Base-by-base conservation (phyloP, 2,888 invertebrate species). In the Harpalus rubripes region DNA sequence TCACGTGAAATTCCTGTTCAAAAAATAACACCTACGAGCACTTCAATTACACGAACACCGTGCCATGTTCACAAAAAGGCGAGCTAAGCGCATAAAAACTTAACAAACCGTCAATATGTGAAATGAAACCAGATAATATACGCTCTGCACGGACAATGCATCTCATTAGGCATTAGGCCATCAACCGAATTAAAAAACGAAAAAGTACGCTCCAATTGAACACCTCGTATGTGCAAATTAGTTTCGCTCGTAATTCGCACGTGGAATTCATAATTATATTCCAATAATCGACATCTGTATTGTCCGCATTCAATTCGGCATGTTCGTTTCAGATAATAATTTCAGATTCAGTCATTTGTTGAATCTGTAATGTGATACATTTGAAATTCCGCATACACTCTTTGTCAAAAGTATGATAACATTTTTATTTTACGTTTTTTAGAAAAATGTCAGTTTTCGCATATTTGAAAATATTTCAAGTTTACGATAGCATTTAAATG, bases 1-100 rank as follows among this genome's bases (percentile, higher is more conserved):
- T 39, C 68, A 68, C 68, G 68, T 32, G 7, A 68, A 68, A 68
- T 68, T 68, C 68, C 39, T 12, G n/a, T n/a, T n/a, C 12, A 68
- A 22, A 68, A 68, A 68, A 68, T 68, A 68, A 68, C 68, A 68
- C n/a, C 68, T 7, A 68, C 68, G 68, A 68, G 15, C 68, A 68
- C 39, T 68, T 68, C 39, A 68, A 68, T 68, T 68, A n/a, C 63
- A 18, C 59, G 18, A 18, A 63, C 10, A 63, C 63, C 63, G 26
- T 7, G 44, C 10, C 12, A 12, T 52, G 44, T 52, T 52, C 15
- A 39, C 68, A 68, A 68, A 68, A 68, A 68, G 26, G 7, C 18
- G 8, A 32, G 39, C 32, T 68, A 7, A 68, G 26, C 15, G 32
- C 68, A 68, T 26, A 68, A 39, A 63, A 63, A 63, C 63, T 32